phyloP scores from a whole-genome alignment of 2,888 invertebrate genomes.

The Horisme vitalbata region DNA sequence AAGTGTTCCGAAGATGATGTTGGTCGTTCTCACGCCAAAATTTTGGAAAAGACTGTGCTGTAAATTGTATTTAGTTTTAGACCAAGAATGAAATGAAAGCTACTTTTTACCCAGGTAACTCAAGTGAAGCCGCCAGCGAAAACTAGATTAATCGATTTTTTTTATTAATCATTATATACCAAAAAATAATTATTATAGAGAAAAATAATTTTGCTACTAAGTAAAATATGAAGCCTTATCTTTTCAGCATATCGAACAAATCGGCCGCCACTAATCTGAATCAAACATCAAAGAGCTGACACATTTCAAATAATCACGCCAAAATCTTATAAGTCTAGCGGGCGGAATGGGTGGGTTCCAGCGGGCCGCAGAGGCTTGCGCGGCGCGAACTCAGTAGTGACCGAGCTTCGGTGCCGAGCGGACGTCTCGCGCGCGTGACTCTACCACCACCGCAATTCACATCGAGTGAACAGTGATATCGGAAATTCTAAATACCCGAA shows the following conservation, averaged over 20 bases:
- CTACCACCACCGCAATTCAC: constrained; percentile 39
- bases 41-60: no score
- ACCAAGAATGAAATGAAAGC: no score
- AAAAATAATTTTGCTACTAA: background rate
- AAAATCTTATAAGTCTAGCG: constrained; percentile 55
- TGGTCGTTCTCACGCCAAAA: no score
- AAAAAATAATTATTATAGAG: no score
- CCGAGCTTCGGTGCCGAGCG: constrained; percentile 55
- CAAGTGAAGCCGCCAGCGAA: no score
- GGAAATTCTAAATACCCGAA: constrained; percentile 42
- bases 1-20: no score
- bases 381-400: constrained; percentile 60
- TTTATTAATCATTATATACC: no score
- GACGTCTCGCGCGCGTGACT: constrained; percentile 46
- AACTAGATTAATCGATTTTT: no score
- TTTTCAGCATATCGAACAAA: constrained; percentile 25
- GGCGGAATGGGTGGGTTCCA: constrained; percentile 53
- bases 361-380: constrained; percentile 68
- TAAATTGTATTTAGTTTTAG: no score
- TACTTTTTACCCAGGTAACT: no score
- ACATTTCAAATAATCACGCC: constrained; percentile 41
- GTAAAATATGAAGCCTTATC: constrained; percentile 19
- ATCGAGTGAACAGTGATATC: constrained; percentile 63
- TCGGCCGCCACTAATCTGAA: constrained; percentile 36
- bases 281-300: constrained; percentile 42